These are phyloP conservation scores for Talpa occidentalis DNA, from an alignment of 2,113 vertebrate genomes.

Conservation along the genomic window DNA sequence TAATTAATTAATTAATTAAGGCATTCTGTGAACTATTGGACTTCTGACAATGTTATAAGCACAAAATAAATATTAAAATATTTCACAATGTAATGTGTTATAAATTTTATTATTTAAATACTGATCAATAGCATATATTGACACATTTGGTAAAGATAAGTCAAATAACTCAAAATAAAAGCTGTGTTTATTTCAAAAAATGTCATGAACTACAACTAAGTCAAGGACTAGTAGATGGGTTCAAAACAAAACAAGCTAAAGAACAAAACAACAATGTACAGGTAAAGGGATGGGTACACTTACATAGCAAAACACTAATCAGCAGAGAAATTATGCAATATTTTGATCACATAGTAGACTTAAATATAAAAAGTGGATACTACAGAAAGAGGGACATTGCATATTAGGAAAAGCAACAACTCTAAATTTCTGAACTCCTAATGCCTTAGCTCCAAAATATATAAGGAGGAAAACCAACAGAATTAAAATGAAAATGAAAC, in stretches of 20 bases:
- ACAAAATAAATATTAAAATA: not conserved
- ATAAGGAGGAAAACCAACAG: not conserved
- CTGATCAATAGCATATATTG: not conserved
- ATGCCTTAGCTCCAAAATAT: not conserved
- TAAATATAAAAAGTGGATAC: not conserved
- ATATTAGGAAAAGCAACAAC: not conserved
- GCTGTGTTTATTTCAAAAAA: not conserved
- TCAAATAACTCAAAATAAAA: not conserved
- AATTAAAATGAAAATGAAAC: not conserved
- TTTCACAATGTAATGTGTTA: not conserved
- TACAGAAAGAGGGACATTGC: not conserved
- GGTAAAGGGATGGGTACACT: too few relatives aligned
- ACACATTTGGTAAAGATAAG: not conserved
- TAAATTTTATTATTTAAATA: not conserved
- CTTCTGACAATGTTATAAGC: not conserved
- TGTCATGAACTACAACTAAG: too few relatives aligned
- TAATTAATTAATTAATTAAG: not conserved
- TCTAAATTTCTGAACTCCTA: not conserved
- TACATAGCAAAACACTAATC: too few relatives aligned
- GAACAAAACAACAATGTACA: too few relatives aligned
- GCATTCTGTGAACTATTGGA: not conserved
- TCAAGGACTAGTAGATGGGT: too few relatives aligned
- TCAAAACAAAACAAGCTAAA: too few relatives aligned
- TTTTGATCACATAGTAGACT: not conserved
- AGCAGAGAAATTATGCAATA: not conserved